Percentiles rank a stretch among this genome's conserved stretches.
Evolutionary conservation across 2,797 vertebrate genomes (phyloP).

Genomic region (Meriones psammophilus): DNA sequence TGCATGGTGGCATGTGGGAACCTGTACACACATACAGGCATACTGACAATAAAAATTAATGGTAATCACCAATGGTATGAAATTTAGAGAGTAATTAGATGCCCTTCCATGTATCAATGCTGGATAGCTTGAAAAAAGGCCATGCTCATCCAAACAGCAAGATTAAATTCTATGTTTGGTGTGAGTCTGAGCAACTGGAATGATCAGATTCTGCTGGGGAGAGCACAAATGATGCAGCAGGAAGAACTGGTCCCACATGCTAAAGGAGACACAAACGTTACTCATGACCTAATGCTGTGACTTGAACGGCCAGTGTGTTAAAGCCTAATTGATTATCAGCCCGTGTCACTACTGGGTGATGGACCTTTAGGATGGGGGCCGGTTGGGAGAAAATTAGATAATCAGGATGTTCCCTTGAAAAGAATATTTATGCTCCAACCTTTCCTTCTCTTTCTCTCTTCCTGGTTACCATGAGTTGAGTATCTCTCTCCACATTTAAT

Average conservation of each 20-base stretch:
- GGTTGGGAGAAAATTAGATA: neutral
- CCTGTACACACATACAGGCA: neutral
- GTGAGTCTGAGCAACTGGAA: neutral
- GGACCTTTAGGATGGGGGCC: neutral
- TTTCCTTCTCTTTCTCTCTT: neutral
- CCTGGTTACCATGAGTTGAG: neutral
- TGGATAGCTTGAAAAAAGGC: neutral
- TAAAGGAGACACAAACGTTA: neutral
- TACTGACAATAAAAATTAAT: too few relatives aligned
- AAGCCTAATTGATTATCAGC: neutral
- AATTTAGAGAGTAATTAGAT: neutral
- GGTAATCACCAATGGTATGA: neutral
- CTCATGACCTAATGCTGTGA: neutral
- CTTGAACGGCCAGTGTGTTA: neutral
- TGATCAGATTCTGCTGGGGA: neutral
- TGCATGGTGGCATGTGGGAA: neutral
- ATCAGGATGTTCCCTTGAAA: neutral
- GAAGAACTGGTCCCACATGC: neutral
- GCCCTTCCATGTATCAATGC: neutral
- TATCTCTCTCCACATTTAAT: neutral
- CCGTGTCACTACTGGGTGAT: too few relatives aligned
- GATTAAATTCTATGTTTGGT: neutral
- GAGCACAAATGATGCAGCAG: neutral
- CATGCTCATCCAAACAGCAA: neutral
- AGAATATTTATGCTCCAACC: neutral